phyloP scores from a whole-genome alignment of 2,797 vertebrate genomes.

The Chelidonichthys spinosus region DNA sequence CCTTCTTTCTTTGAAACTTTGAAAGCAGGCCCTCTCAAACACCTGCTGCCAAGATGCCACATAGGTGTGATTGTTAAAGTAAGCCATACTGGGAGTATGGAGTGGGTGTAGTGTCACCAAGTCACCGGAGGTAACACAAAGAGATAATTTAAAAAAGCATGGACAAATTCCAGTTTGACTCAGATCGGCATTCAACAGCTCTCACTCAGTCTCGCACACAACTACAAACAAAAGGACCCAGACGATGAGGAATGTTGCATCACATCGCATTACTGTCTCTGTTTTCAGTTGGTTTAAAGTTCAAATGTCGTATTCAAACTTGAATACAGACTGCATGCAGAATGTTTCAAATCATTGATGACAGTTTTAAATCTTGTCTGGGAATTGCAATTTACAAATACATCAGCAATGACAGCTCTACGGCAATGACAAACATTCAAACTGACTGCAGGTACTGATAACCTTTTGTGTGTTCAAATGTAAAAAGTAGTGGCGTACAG shows the following conservation, averaged over 20 bases:
- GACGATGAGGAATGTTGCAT: slow-evolving; percentile 44
- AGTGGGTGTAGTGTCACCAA: not conserved
- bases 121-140: slow-evolving; percentile 27
- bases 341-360: not conserved
- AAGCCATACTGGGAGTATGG: not conserved
- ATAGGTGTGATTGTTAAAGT: slow-evolving; percentile 17
- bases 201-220: slow-evolving; percentile 15
- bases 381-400: slow-evolving; percentile 4
- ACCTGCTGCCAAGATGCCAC: slow-evolving; percentile 38
- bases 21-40: slow-evolving; percentile 37
- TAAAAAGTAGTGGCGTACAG: not conserved
- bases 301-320: slow-evolving; percentile 17
- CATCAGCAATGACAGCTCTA: slow-evolving; percentile 4
- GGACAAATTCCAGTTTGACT: slow-evolving; percentile 48
- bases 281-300: slow-evolving; percentile 20
- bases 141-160: not conserved
- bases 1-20: slow-evolving; percentile 12
- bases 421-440: not conserved
- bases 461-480: slow-evolving; percentile 1
- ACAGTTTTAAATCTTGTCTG: not conserved
- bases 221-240: slow-evolving; percentile 31
- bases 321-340: not conserved
- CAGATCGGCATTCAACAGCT: slow-evolving; percentile 22
- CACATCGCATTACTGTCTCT: slow-evolving; percentile 23
- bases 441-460: slow-evolving; percentile 11